Conservation (phyloP, 2,113 vertebrate genomes). For the Sapajus apella region DNA sequence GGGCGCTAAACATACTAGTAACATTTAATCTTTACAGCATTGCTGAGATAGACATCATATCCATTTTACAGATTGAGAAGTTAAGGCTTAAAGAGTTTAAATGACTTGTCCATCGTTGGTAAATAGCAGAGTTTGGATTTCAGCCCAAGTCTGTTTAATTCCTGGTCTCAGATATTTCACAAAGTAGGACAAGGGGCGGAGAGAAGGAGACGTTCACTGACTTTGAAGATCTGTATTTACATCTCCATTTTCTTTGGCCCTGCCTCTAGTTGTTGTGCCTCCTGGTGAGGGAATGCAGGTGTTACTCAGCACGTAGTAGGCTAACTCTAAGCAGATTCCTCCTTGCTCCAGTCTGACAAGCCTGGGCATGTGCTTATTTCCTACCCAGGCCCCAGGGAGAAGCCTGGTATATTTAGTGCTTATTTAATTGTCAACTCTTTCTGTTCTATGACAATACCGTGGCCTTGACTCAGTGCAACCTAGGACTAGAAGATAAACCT, state of each 20-base stretch:
- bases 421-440: background rate
- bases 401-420: background rate
- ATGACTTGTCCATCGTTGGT: background rate
- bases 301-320: background rate
- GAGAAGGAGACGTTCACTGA: background rate
- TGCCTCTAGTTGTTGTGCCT: background rate
- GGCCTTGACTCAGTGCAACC: background rate
- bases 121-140: background rate
- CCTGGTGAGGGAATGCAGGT: background rate
- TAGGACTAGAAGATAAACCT: background rate
- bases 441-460: background rate
- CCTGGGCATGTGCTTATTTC: too few relatives aligned
- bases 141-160: background rate
- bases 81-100: background rate
- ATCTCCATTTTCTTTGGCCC: background rate
- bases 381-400: background rate
- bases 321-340: background rate
- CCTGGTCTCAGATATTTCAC: background rate
- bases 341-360: background rate
- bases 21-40: background rate
- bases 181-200: background rate
- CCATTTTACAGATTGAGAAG: background rate
- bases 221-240: background rate
- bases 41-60: background rate
- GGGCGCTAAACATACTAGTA: background rate